Percentiles rank a stretch among this genome's conserved stretches.
Conservation (phyloP, 2,888 invertebrate genomes). For the Oconnorella tubifera region DNA sequence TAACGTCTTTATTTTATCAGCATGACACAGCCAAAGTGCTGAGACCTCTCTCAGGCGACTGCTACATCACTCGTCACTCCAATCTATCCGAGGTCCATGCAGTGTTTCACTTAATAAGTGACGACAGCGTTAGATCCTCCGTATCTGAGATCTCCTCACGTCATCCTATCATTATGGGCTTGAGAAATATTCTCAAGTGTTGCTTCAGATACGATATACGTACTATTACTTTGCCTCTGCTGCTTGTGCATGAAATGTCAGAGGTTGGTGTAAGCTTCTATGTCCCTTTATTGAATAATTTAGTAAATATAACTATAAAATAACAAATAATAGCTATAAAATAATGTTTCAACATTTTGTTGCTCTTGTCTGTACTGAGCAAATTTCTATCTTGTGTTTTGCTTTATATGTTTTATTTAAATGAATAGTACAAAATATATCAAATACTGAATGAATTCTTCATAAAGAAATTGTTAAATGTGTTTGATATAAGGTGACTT, state of each 20-base stretch:
- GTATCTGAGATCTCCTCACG: conserved; percentile 92
- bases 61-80: conserved; percentile 67
- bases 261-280: conserved; percentile 65
- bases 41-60: conserved; percentile 46
- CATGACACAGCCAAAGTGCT: conserved; percentile 16
- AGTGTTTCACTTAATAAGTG: conserved; percentile 90
- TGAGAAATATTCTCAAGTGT: conserved; percentile 91
- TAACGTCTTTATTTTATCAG: conserved; percentile 10
- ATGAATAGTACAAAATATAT: too few relatives aligned
- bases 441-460: too few relatives aligned
- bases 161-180: conserved; percentile 88
- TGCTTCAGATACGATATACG: conserved; percentile 93
- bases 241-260: conserved; percentile 86
- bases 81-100: conserved; percentile 91
- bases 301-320: neutral
- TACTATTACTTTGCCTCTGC: conserved; percentile 84
- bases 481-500: too few relatives aligned
- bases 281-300: neutral
- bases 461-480: too few relatives aligned
- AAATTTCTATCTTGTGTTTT: too few relatives aligned
- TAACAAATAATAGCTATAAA: neutral
- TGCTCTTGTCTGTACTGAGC: neutral
- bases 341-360: neutral
- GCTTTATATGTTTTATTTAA: too few relatives aligned
- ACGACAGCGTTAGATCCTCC: conserved; percentile 66